Base-by-base conservation (phyloP, 1,140 invertebrate species). In the Trypoxylus dichotomus region DNA sequence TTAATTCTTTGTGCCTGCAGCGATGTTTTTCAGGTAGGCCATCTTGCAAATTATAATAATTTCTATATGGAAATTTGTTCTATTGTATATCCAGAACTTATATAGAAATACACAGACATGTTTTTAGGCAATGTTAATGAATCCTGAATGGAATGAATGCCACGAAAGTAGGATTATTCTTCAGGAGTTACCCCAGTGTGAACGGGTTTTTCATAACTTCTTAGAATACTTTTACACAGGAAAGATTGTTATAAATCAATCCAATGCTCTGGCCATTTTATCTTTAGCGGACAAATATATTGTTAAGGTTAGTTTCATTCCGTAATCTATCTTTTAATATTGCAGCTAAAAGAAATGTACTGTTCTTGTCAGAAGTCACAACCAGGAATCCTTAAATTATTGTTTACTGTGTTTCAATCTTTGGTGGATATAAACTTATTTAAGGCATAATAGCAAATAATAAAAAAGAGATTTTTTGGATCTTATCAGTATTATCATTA, bases 21-120 rank as follows among this genome's bases (percentile, higher is more conserved):
- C 87, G 96, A 98, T 89, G 97, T 98, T 21, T 98, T 98, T 87
- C 95, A 97, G 88, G 94, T 95, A 87, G n/a, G n/a, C n/a, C n/a
- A n/a, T n/a, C n/a, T n/a, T n/a, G n/a, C n/a, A n/a, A 83, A 78
- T 43, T 42, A n/a, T 24, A 24, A 7, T 63, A 15, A 29, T 32
- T 13, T 37, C 8, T 32, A n/a, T 19, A 25, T 74, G 6, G 29
- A 2, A 74, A 41, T 13, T 63, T 76, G 27, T 37, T 37, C 3
- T 37, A 8, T 2, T 37, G 32, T 37, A 7, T 37, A 37, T 37
- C 10, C 2, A 37, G 10, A 37, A 8, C 5, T 37, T 0, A 37
- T 37, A 2, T 5, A 37, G 10, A 5, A 37, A 37, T 37, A 37
- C 32, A 37, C 19, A 15, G 21, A 29, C 27, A 29, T 77, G 76